Evolutionary conservation across 1,140 invertebrate species (phyloP), one percentile per base, ranked within the genome.

Genomic region (Conus ventricosus): DNA sequence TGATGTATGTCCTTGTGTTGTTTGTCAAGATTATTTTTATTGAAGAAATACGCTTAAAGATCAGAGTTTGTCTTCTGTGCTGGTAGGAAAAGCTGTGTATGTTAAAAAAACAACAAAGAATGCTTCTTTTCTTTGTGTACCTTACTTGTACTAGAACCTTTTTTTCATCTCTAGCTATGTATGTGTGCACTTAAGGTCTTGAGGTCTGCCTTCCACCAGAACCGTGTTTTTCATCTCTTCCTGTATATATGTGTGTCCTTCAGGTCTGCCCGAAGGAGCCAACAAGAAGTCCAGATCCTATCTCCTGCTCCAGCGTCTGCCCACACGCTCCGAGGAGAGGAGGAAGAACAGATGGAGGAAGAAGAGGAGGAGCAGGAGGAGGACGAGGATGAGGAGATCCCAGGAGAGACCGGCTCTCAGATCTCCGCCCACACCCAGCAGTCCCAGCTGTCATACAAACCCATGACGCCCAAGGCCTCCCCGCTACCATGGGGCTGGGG

Each of bases 371-470:
- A 88, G 83, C 92, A 92, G 20, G 91, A 91, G 67, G 89, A 90
- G 54, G 89, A 88, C 39, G 89, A 90, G 17, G 88, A 89, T 17
- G 90, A 91, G 75, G 87, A 85, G 82, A 90, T 89, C 63, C 57
- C 75, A 75, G 85, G 76, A 51, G 84, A 89, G 13, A 88, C 54
- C 51, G 88, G 71, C 7, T 84, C 67, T 67, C 60, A 87, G 60
- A 67, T 88, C 80, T 90, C 89, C 0, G 60, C 81, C 3, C 71
- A 87, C 17, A 90, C 90, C n/a, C 88, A 92, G 83, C 90, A 90
- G 67, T 94, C 94, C 11, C 94, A 94, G 89, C 86, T 95, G 75
- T 95, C 94, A 11, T 93, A 94, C 89, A 93, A 92, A 87, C 85
- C 93, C 71, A 90, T 94, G 87, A 92, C 93, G 17, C 94, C 94